Conservation (phyloP, 2,888 invertebrate species). For the Meloe dianella region DNA sequence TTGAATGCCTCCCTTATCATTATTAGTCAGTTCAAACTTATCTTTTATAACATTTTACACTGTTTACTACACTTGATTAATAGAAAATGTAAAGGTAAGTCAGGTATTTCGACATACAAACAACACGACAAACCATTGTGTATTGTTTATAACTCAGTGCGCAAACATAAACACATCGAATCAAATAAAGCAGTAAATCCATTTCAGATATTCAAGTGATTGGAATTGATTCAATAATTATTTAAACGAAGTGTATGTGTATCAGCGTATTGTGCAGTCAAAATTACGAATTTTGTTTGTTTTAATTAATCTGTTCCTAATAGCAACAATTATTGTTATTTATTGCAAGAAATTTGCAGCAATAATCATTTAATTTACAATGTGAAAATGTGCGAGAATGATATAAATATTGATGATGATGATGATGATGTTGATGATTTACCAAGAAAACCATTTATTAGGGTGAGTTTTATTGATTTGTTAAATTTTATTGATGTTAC, state of each 20-base stretch:
- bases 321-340: not conserved
- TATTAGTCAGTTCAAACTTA: not conserved
- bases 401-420: slow-evolving; percentile 20
- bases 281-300: not conserved
- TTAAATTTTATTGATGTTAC: not conserved
- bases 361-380: not conserved
- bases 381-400: slow-evolving; percentile 21
- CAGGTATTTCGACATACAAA: not conserved
- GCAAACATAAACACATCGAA: slow-evolving; percentile 7
- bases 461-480: slow-evolving; percentile 33
- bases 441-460: slow-evolving; percentile 40
- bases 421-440: slow-evolving; percentile 38
- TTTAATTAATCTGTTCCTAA: not conserved
- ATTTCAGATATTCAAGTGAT: not conserved
- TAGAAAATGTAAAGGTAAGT: slow-evolving; percentile 5
- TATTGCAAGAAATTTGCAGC: not conserved
- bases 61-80: not conserved
- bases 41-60: not conserved
- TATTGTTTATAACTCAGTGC: slow-evolving; percentile 11
- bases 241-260: not conserved
- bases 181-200: slow-evolving; percentile 7
- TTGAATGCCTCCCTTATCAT: not conserved
- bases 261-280: not conserved
- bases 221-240: not conserved
- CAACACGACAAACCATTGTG: not conserved